Base-by-base conservation (phyloP, 2,888 invertebrate species). In the Syrphus vitripennis region DNA sequence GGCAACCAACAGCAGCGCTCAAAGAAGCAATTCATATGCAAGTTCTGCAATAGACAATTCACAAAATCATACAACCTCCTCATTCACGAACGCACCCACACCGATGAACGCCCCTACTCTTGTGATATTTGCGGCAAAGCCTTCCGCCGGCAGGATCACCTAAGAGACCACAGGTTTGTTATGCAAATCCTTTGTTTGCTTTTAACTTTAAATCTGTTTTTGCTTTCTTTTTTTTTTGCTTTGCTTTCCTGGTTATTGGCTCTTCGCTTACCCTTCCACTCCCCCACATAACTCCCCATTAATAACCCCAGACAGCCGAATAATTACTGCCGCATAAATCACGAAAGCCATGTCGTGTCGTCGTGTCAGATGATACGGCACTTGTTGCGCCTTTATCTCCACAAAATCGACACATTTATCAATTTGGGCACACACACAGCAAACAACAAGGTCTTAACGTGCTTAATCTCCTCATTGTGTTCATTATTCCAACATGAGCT, bases 11-110 rank as follows among this genome's bases (percentile, higher is more conserved):
- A 92, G 7, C 92, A 92, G 67, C 94, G 98, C 83, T 97, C 98
- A n/a, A 98, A 98, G 93, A 99, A 99, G 92, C 98, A 99, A 92
- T 99, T 98, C 93, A 99, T 99, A 90, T 99, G 99, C 93, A 98
- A 98, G 93, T 99, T 97, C 93, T 99, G 99, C 92, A 97, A 97
- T 92, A 95, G 99, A n/a, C 98, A 99, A 91, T 99, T 99, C 92
- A 99, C 99, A 74, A 99, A 99, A 93, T 98, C 97, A 19, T 99
- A 93, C 88, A 99, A 99, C 93, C 94, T 99, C 90, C 94, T 99
- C 89, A 99, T 99, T 89, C 99, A 99, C 94, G 99, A 99, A 92
- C 94, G 98, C 89, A 99, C 99, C 1, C 99, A 99, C 91, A 99
- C 99, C 2, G 98, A 99, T 90, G 99, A 99, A 92, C 94, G 99